Evolutionary conservation across 2,888 invertebrate species (phyloP).

Genomic region (Chymomyza caudatula): DNA sequence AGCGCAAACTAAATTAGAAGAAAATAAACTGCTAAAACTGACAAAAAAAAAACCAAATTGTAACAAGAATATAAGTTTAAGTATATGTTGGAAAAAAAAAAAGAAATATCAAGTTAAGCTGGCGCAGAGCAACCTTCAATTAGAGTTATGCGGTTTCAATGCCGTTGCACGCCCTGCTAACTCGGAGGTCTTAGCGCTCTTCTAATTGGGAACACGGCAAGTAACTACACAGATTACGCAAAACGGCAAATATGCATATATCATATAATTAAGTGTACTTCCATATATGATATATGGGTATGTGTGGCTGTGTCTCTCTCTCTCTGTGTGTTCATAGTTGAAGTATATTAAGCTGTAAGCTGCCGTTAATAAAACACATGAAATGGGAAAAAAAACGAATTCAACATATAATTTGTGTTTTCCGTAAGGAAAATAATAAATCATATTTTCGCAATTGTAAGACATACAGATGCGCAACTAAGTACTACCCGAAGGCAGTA

Average conservation of each 20-base stretch:
- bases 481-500: too few species aligned
- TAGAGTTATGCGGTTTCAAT: constrained; percentile 56
- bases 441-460: too few species aligned
- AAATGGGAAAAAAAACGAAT: too few species aligned
- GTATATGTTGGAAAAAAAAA: background rate
- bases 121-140: constrained; percentile 51
- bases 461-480: too few species aligned
- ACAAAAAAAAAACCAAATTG: background rate
- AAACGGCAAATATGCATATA: constrained; percentile 14
- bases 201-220: constrained; percentile 49
- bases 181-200: constrained; percentile 50
- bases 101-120: background rate
- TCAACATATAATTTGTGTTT: too few species aligned
- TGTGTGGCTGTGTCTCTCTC: background rate
- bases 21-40: background rate
- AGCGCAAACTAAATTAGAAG: background rate
- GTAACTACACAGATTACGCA: constrained; percentile 5
- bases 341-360: too few species aligned
- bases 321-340: background rate
- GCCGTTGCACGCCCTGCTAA: constrained; percentile 57
- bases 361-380: too few species aligned
- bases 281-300: background rate
- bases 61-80: background rate
- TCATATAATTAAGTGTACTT: constrained; percentile 34
- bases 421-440: too few species aligned